Evolutionary conservation across 2,113 vertebrate species (phyloP).

Genomic region (Carlito syrichta): DNA sequence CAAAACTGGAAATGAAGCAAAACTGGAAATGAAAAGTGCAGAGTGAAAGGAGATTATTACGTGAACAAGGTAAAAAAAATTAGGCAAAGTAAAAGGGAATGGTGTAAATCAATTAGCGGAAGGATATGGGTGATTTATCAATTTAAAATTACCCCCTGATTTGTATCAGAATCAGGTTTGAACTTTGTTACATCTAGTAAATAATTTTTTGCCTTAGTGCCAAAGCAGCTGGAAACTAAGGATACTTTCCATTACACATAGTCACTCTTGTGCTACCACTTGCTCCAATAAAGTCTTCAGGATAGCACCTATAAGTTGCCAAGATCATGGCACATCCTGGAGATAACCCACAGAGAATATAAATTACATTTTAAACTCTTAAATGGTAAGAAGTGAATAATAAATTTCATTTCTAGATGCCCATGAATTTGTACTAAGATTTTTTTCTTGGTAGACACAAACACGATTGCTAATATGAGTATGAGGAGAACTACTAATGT

Average conservation of each 20-base stretch:
- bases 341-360: not conserved
- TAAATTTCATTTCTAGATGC: not conserved
- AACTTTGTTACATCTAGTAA: not conserved
- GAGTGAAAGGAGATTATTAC: not conserved
- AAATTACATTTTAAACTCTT: not conserved
- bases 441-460: not conserved
- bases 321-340: not conserved
- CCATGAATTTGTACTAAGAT: not conserved
- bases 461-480: not conserved
- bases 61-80: not conserved
- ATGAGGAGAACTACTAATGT: not conserved
- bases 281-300: not conserved
- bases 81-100: not conserved
- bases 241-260: not conserved
- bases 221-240: not conserved
- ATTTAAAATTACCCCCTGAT: not conserved
- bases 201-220: not conserved
- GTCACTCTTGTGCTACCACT: not conserved
- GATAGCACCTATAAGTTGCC: not conserved
- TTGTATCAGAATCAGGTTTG: not conserved
- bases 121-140: not conserved
- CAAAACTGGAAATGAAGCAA: conserved; percentile 45
- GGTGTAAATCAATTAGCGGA: not conserved
- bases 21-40: conserved; percentile 13
- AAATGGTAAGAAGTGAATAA: conserved; percentile 5